Evolutionary conservation across 2,797 vertebrate species (phyloP), one percentile per base, ranked within the genome.

Genomic region (Spea hammondii): DNA sequence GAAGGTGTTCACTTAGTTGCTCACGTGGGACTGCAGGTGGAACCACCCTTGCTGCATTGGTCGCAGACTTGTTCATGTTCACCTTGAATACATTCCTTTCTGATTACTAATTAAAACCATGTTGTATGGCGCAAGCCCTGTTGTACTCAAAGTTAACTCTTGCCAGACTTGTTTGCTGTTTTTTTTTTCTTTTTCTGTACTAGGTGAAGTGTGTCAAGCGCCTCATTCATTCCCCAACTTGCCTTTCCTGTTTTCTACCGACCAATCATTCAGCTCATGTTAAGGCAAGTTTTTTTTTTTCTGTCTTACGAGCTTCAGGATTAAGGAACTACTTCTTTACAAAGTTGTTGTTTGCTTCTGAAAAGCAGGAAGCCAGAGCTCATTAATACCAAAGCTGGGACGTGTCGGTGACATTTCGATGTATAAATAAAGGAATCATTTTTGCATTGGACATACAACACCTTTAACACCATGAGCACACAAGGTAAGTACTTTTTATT

Each of bases 171-270:
- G 80, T 72, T 82, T 49, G 13, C 32, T 32, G 32, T 14, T 73
- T 48, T 55, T 77, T 77, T 17, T 17, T 17, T 17, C 17, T 17
- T 17, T 65, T 73, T 12, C 14, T 78, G 14, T 14, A n/a, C 13
- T 73, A 48, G 46, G 44, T 62, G 54, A 53, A 69, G 50, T 74
- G 55, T 57, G 70, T 77, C 65, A 70, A 11, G 55, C 50, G 49
- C 49, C 48, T n/a, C 17, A 74, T 74, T 82, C 70, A 77, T 77
- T 77, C 70, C 75, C 77, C 65, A 70, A 69, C 79, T 82, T n/a
- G 75, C 70, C 80, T 82, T 82, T 82, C 80, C 80, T 82, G 80
- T 82, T 82, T 74, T 70, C 55, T 51, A 55, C 44, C 75, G 65
- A 73, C 70, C 80, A 77, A 77, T 82, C 75, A 70, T 70, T 72